Base-by-base conservation (phyloP, 1,140 invertebrate genomes). In the Bombus soroeensis region DNA sequence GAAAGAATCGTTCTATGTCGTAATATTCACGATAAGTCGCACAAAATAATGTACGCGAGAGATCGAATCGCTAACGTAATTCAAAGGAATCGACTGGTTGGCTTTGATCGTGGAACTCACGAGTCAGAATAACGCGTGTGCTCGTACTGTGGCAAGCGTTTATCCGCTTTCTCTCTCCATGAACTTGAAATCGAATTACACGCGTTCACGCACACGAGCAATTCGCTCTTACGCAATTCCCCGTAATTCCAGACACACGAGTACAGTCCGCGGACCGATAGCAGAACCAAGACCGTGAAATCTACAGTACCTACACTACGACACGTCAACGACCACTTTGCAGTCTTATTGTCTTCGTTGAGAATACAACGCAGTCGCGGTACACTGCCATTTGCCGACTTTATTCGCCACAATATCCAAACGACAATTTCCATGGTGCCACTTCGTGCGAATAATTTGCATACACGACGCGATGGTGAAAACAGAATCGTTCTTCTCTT, bases 181-280 rank as follows among this genome's bases (percentile, higher is more conserved):
- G 88, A 90, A 90, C 88, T 90, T 90, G 88, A 87, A 83, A 90
- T 90, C 88, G 88, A 89, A 90, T 89, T 89, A 89, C 84, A 83
- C 79, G 85, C 83, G 88, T 76, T 89, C 88, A 89, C 88, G 47
- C 47, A 53, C 47, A 53, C 47, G 47, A 53, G 47, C 88, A 73
- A 70, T 89, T 85, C 78, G 22, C 83, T 81, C 57, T 85, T 89
- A 89, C 84, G 88, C 88, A 89, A 89, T 78, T 89, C 70, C 59
- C 75, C 68, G 87, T 79, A 72, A 86, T 86, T 47, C 79, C 66
- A 74, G 18, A 64, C 78, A 68, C 87, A 64, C 64, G 64, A 68
- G 83, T 89, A 75, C n/a, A 53, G 66, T 53, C 59, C 41, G 13
- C n/a, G n/a, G 18, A 39, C 12, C 71, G 10, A 57, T 34, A 41